Base-by-base conservation (phyloP, 2,888 invertebrate species). In the Mythimna ferrago region DNA sequence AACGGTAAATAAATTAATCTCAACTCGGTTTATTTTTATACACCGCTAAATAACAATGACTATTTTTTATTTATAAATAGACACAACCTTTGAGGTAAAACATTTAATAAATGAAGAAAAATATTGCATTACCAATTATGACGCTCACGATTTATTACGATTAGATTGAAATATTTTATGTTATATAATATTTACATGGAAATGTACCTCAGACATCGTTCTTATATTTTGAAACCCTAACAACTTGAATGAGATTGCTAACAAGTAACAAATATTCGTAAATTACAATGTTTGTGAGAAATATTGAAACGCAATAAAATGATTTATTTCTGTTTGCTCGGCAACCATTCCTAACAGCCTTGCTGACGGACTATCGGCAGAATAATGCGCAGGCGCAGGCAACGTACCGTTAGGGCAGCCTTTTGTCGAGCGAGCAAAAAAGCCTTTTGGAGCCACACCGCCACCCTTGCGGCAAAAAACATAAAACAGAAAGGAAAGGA, bases 401-500 rank as follows among this genome's bases (percentile, higher is more conserved):
- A 81, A 79, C 81, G 85, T 95, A 91, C 96, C 96, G 96, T 95
- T 96, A 96, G 93, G 94, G 89, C 90, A 88, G 91, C 90, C 94
- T 93, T 94, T 95, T 94, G 93, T 93, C 87, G 89, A 90, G 80
- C 82, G 81, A 88, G 90, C 93, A 94, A 95, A 96, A 95, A 95
- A 94, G 81, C 86, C 88, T 90, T 91, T 91, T 89, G 90, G 88
- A 90, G 87, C 87, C 88, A 71, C 87, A 91, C 94, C 93, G 94
- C 93, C 93, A 93, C 93, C 94, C 93, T 89, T 85, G 86, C 83
- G 78, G 91, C 94, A 95, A 95, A 95, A 95, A 95, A 94, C 90
- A 90, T 92, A 93, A 93, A 95, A 93, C 93, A 94, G 93, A 94
- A 91, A 92, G 48, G 91, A 92, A 94, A 95, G 93, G 93, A 92